Base-by-base conservation (phyloP, 2,888 invertebrate species). In the Eupithecia inturbata region DNA sequence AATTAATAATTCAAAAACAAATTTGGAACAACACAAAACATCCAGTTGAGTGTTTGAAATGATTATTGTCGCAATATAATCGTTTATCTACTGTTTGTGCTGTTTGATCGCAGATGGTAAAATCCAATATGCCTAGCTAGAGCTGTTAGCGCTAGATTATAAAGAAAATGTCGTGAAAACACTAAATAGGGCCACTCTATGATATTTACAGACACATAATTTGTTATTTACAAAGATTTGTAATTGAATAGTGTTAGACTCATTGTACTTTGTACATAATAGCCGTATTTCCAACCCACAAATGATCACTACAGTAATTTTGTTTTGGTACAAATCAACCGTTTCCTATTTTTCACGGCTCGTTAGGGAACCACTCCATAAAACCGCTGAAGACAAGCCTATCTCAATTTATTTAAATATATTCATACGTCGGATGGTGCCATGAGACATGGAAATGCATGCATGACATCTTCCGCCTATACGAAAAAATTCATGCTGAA, bases 381-480 rank as follows among this genome's bases (percentile, higher is more conserved):
- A 84, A 83, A 84, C 80, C 84, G 81, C 82, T 84, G 84, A 81
- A 81, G 81, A 82, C 81, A 79, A 80, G 85, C 87, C 86, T 87
- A 86, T 82, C 79, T 72, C 86, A 87, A 88, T 88, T 74, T 89
- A 90, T 90, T 89, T 87, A 90, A 90, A 90, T 89, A 83, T 90
- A 90, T 90, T 89, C 90, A 89, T 89, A 87, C 86, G 86, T 80
- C 79, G 82, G 84, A 84, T 84, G 86, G 63, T 31, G 85, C 84
- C 79, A 81, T 83, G 81, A 83, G 80, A 85, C 82, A 83, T 83
- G 84, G 80, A 82, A 83, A 85, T 81, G 79, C 83, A 82, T 81
- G 83, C 80, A 82, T 85, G 86, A 81, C 86, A 84, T 85, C 82
- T 77, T 67, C 67, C 71, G 72, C 77, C 72, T 31, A 28, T 78